Base-by-base conservation (phyloP, 2,888 invertebrate species). In the Mylabris sibirica region DNA sequence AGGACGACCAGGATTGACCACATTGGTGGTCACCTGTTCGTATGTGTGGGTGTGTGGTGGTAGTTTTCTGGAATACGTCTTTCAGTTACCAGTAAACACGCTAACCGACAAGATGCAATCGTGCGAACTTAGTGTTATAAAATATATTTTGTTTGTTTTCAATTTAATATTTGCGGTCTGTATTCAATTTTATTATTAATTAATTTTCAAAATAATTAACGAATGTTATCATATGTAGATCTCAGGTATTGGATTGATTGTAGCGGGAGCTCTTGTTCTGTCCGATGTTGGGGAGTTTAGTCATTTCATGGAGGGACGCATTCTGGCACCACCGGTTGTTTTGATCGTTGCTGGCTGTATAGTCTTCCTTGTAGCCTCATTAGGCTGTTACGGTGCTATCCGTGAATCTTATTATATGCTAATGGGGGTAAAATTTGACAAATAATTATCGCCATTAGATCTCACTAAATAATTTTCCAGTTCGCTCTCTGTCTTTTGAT, bases 361-460 rank as follows among this genome's bases (percentile, higher is more conserved):
- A 70, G 92, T 97, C 84, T 92, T 97, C 79, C 86, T 95, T 69
- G 92, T 98, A 57, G 96, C 97, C 0, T 92, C 94, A 74, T 90
- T 98, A 78, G 98, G 97, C 53, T 97, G 97, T 85, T 93, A 95
- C 79, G 98, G 98, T 34, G 97, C 97, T 6, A 88, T 96, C 78
- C 91, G 90, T 77, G 97, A 98, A 84, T 95, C 94, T 84, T 93
- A 95, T 76, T 91, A 92, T 84, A 89, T 97, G 85, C 91, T 96
- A 62, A 93, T 96, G 84, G 90, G 93, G 81, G 94, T 94, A 85
- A 90, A 90, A 88, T n/a, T 30, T 59, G 6, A 14, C n/a, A 61
- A 61, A 8, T 2, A 60, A 64, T 24, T 24, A 20, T 4, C 0
- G 30, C 17, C 26, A 64, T 34, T 64, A 53, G 17, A 63, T 14